Conservation (phyloP, 2,888 invertebrate genomes). For the Cephus spinipes region DNA sequence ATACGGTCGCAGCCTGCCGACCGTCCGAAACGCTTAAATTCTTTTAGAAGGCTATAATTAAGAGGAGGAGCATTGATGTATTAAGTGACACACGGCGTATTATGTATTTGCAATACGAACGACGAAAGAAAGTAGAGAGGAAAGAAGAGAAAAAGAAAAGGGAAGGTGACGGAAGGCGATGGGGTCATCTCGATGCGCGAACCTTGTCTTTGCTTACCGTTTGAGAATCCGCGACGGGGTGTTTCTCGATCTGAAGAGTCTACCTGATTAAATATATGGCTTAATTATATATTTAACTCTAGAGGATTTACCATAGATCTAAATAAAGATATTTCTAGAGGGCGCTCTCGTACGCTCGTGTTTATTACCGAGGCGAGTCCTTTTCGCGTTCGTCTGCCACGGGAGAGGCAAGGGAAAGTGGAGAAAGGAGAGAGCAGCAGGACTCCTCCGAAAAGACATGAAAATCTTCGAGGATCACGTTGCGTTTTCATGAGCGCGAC, state of each 20-base stretch:
- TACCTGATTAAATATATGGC: constrained; percentile 66
- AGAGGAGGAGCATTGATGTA: constrained; percentile 19
- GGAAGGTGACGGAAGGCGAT: constrained; percentile 22
- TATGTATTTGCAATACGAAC: constrained; percentile 26
- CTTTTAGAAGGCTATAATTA: constrained; percentile 57
- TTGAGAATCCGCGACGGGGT: constrained; percentile 37
- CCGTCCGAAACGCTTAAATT: constrained; percentile 47
- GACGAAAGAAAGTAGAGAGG: constrained; percentile 37
- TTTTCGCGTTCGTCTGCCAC: constrained; percentile 37
- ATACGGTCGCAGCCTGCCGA: too few species aligned
- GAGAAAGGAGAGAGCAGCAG: not conserved
- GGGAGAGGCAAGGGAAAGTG: not conserved
- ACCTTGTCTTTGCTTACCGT: not conserved
- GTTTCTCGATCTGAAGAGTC: constrained; percentile 62
- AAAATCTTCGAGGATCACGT: too few species aligned
- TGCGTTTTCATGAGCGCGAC: too few species aligned
- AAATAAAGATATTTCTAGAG: constrained; percentile 49
- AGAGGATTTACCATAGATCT: constrained; percentile 63
- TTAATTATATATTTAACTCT: constrained; percentile 64
- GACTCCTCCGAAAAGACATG: not conserved
- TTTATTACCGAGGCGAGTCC: constrained; percentile 55
- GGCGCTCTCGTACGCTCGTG: constrained; percentile 55
- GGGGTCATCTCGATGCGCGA: constrained; percentile 16
- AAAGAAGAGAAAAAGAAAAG: constrained; percentile 11
- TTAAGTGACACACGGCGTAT: constrained; percentile 34